Conservation (phyloP, 2,888 invertebrate genomes). For the Drepanosiphum platanoidis region DNA sequence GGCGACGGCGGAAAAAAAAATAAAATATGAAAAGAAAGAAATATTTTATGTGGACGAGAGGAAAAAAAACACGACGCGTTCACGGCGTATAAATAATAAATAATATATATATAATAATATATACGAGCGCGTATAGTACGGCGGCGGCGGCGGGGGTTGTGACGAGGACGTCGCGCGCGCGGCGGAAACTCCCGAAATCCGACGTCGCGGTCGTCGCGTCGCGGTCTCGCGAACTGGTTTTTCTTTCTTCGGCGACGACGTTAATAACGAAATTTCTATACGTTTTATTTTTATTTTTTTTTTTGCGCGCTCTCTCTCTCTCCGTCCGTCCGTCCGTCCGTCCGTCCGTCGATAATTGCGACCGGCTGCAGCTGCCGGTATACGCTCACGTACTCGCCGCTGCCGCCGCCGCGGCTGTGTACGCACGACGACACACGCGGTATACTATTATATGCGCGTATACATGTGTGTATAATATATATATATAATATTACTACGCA, state of each 20-base stretch:
- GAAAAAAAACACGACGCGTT: conserved; percentile 10
- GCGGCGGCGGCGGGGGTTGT: not conserved
- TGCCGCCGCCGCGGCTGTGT: not conserved
- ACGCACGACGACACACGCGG: not conserved
- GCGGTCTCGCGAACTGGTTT: conserved; percentile 28
- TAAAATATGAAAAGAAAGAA: conserved; percentile 13
- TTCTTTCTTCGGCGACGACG: not conserved
- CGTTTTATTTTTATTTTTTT: not conserved
- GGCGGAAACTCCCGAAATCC: conserved; percentile 35
- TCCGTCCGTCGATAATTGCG: conserved; percentile 38
- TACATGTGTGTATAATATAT: not conserved
- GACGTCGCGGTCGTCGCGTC: not conserved
- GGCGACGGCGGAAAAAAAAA: conserved; percentile 4
- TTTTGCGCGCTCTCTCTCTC: not conserved
- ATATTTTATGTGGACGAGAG: not conserved
- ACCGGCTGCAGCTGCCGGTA: conserved; percentile 34
- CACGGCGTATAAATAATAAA: conserved; percentile 26
- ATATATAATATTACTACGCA: conserved; percentile 40
- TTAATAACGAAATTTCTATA: too few species aligned
- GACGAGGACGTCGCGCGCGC: not conserved
- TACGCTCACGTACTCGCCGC: not conserved
- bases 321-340: not conserved
- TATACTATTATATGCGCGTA: conserved; percentile 7
- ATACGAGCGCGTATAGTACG: not conserved
- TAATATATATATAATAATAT: not conserved